Conservation (phyloP, 2,113 vertebrate genomes). For the Lasiurus borealis region DNA sequence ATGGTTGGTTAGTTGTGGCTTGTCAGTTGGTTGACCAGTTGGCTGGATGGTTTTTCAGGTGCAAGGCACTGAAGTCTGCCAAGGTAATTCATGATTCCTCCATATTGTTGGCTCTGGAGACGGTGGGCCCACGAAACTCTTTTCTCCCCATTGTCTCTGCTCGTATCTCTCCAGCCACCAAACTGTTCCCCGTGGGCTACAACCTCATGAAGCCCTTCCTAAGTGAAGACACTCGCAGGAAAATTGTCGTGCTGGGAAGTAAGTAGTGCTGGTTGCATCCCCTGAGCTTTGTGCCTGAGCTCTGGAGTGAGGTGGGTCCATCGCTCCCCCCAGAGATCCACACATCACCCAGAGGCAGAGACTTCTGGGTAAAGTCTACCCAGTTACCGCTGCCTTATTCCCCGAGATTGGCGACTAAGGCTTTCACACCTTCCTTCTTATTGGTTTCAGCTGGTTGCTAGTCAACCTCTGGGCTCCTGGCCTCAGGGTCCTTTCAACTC, state of each 20-base stretch:
- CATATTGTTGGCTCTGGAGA: background rate
- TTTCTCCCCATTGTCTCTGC: background rate
- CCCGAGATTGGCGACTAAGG: background rate
- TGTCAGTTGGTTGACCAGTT: no score
- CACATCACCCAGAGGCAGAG: background rate
- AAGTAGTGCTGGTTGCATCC: slow-evolving; percentile 71
- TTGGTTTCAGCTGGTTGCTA: background rate
- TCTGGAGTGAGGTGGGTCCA: background rate
- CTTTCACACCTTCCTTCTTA: background rate
- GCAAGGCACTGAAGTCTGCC: background rate
- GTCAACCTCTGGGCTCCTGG: background rate
- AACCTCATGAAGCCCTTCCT: slow-evolving; percentile 97
- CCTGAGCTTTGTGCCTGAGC: background rate
- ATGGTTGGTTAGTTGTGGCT: background rate
- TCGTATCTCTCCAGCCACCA: slow-evolving; percentile 89
- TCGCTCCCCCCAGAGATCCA: background rate
- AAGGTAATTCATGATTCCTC: background rate
- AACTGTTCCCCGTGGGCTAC: slow-evolving; percentile 96
- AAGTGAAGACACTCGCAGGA: slow-evolving; percentile 94
- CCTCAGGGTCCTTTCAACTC: background rate
- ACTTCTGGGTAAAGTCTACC: background rate
- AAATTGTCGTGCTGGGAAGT: slow-evolving; percentile 95
- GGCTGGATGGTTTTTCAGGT: background rate
- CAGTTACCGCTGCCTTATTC: background rate
- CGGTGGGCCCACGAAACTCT: background rate